Base-by-base conservation (phyloP, 2,797 vertebrate species). In the Dromococcyx pavoninus region DNA sequence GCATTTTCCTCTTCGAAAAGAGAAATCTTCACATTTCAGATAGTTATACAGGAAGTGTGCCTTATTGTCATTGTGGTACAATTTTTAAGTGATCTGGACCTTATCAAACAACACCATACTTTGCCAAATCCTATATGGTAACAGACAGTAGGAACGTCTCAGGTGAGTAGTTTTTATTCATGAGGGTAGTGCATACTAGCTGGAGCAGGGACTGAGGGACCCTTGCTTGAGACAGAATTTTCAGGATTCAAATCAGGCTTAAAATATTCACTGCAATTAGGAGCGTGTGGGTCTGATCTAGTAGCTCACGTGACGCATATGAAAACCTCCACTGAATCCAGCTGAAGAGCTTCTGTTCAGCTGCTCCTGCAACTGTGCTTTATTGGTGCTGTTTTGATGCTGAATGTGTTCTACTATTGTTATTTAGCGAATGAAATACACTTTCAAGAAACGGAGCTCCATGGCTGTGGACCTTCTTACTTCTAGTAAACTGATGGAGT, bases 281-380 rank as follows among this genome's bases (percentile, higher is more conserved):
- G 21, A 56, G 2, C 10, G 9, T 7, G 7, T 39, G 73, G 21
- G 28, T 84, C 23, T 87, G 39, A 71, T 48, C 25, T 32, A 71
- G 53, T 7, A 89, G 46, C 24, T 83, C 30, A 13, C 1, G 1
- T 5, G 61, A 35, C 0, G 0, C 11, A 1, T 8, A 27, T 22
- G 33, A 54, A 62, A 75, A 25, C 43, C n/a, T n/a, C n/a, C 44
- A 25, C 15, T 0, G 2, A 65, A 44, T 8, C 17, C 32, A 76
- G 30, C 17, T 33, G 71, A 86, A 50, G 37, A 48, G 17, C 57
- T 87, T 77, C 41, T 72, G 13, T 30, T 85, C 21, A 54, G 37
- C 44, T 74, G 44, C 41, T 81, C 18, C 17, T 62, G 27, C 24
- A 8, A 22, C 56, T 78, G 46, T 1, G 0, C 44, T 14, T 57